Percentiles rank a stretch among this genome's conserved stretches.
phyloP scores from a whole-genome alignment of 2,113 vertebrate species.

The Butastur rufipennis region DNA sequence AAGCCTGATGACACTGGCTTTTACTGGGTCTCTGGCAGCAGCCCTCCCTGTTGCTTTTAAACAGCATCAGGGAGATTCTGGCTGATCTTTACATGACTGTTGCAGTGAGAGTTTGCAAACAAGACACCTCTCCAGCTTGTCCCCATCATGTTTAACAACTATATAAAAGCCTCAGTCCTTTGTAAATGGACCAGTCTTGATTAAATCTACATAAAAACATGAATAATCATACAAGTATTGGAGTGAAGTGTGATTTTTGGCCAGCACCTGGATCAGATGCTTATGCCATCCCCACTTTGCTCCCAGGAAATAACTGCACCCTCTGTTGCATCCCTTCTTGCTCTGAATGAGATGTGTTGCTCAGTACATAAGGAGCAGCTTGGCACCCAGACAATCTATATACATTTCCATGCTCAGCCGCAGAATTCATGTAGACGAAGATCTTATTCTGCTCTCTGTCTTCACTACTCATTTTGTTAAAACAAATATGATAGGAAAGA shows the following conservation, averaged over 20 bases:
- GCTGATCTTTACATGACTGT: neutral
- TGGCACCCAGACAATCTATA: neutral
- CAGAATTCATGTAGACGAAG: neutral
- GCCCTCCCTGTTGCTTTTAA: neutral
- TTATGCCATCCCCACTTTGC: neutral
- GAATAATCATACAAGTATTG: neutral
- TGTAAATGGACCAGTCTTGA: neutral
- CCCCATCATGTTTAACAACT: neutral
- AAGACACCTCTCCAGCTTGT: neutral
- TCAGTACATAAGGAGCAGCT: neutral
- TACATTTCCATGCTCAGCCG: neutral
- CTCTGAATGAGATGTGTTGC: neutral
- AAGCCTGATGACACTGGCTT: neutral
- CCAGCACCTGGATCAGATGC: neutral
- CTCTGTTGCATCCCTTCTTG: neutral
- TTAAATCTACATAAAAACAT: neutral
- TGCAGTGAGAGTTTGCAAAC: neutral
- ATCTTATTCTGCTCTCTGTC: neutral
- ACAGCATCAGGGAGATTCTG: neutral
- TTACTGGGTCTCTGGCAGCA: neutral
- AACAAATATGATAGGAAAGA: neutral
- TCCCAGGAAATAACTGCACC: neutral
- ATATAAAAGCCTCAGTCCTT: neutral
- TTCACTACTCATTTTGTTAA: neutral
- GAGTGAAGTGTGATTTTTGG: neutral